phyloP scores from a whole-genome alignment of 2,888 invertebrate genomes.

The Prosapia bicincta region DNA sequence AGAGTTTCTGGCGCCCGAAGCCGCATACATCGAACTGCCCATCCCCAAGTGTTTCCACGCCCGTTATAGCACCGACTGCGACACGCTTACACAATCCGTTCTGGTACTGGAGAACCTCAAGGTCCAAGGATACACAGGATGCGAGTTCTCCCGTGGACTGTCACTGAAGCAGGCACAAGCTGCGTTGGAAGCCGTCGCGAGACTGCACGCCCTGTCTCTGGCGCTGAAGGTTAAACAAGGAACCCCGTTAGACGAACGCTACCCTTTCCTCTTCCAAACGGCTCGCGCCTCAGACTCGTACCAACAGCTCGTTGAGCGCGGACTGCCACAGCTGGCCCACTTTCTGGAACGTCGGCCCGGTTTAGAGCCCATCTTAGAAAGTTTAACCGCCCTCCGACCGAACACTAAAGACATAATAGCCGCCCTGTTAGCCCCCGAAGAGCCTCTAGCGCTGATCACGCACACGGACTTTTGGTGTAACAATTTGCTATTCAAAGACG shows the following conservation, averaged over 20 bases:
- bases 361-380: constrained; percentile 57
- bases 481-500: constrained; percentile 63
- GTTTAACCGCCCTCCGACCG: constrained; percentile 57
- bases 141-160: constrained; percentile 66
- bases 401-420: constrained; percentile 70
- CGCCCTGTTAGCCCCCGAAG: constrained; percentile 64
- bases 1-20: constrained; percentile 45
- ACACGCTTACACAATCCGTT: constrained; percentile 58
- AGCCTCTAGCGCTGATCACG: constrained; percentile 70
- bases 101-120: constrained; percentile 70
- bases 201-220: constrained; percentile 69
- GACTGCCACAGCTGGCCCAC: constrained; percentile 61
- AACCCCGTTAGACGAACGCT: constrained; percentile 51
- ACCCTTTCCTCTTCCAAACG: constrained; percentile 71
- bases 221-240: constrained; percentile 54
- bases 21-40: constrained; percentile 53
- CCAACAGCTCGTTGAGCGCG: constrained; percentile 71
- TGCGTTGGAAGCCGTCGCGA: constrained; percentile 67
- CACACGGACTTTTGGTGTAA: constrained; percentile 86
- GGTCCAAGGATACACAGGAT: constrained; percentile 59
- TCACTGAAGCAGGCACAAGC: constrained; percentile 61
- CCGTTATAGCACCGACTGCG: constrained; percentile 54
- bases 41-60: constrained; percentile 69
- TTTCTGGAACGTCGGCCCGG: constrained; percentile 66
- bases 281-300: constrained; percentile 76